Conservation (phyloP, 2,113 vertebrate genomes). For the Anarhynchus alexandrinus region DNA sequence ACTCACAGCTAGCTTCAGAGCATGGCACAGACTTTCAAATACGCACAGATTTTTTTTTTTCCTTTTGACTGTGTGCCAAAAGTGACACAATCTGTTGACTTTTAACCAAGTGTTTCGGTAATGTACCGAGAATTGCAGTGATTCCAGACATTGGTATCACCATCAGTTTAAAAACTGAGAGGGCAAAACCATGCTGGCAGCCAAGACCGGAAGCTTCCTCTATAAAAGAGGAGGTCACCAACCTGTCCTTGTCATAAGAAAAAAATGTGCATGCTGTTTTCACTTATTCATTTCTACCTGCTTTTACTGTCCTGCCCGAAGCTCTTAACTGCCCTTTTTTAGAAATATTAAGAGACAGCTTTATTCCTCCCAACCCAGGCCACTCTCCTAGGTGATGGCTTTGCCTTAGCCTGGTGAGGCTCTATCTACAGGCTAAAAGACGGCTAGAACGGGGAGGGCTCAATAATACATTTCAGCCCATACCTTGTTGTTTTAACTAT, state of each 20-base stretch:
- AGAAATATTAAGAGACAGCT: neutral
- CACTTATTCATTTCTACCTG: neutral
- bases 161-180: neutral
- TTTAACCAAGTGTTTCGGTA: neutral
- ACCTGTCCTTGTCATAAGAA: conserved; percentile 14
- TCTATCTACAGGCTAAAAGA: neutral
- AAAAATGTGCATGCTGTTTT: conserved; percentile 24
- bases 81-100: conserved; percentile 34
- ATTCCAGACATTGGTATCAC: neutral
- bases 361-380: neutral
- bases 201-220: neutral
- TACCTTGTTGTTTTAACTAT: neutral
- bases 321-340: neutral
- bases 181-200: neutral
- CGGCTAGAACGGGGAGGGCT: neutral
- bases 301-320: neutral
- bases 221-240: conserved; percentile 9
- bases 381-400: neutral
- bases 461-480: neutral
- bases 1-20: neutral
- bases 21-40: neutral
- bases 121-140: neutral
- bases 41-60: neutral
- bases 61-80: neutral
- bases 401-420: neutral